Evolutionary conservation across 2,888 invertebrate species (phyloP), one percentile per base, ranked within the genome.

Genomic region (Chaetogeoica ovagalla): DNA sequence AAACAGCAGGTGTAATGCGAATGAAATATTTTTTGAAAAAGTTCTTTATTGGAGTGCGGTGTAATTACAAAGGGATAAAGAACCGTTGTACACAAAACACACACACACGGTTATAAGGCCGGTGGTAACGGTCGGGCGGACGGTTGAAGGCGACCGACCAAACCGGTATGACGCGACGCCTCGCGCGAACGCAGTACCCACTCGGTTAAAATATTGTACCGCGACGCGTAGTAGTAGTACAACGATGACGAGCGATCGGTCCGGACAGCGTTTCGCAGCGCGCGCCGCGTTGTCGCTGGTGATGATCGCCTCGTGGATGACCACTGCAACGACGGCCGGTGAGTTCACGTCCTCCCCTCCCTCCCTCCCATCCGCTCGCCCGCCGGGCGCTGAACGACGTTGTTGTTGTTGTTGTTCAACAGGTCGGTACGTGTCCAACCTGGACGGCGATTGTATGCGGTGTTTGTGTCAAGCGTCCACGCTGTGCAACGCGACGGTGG

Each of bases 401-500:
- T 30, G 59, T 21, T 30, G 48, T 4, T 30, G 30, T 30, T 30
- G 59, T 21, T 30, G 48, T 59, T 37, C n/a, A 65, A 9, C 66
- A 73, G 82, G 72, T 39, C 82, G 82, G 19, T 82, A 82, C 72
- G 82, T 89, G 57, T 86, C 89, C 0, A 89, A 89, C 84, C 85
- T 89, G 81, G 88, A 88, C 84, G 87, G 87, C 0, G 84, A 87
- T 1, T 91, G 91, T 83, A 84, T 89, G 65, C 87, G 89, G 0
- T 91, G 91, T 83, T 86, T 91, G 17, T 91, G 91, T 83, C 87
- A 89, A 83, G 88, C 88, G 1, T 89, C 90, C n/a, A 87, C 89
- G 0, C 88, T 88, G 1, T 90, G 90, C 82, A 88, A 90, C 84
- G 84, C 87, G 74, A 86, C 88, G 0, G 86, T 88, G 74, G 88